A percentile compares a stretch with the other conserved stretches of the same genome.
Conservation (phyloP, 2,888 invertebrate genomes). For the Tenodera sinensis region DNA sequence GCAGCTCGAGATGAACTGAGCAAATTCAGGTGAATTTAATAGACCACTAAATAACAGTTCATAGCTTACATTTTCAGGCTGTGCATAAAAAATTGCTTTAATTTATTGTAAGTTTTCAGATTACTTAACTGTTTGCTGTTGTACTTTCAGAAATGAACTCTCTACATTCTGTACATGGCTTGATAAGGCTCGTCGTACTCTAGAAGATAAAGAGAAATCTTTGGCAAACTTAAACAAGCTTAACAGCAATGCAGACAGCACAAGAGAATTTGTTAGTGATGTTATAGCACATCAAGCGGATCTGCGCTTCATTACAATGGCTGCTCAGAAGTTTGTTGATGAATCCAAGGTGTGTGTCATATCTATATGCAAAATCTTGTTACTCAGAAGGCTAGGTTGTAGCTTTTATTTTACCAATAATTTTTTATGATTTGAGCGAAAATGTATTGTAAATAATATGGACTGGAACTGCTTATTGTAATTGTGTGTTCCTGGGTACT, state of each 20-base stretch:
- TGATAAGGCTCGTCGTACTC: constrained; percentile 69
- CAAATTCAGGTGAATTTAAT: constrained; percentile 62
- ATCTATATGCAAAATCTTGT: constrained; percentile 1
- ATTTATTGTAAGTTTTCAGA: not conserved
- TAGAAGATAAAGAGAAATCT: constrained; percentile 83
- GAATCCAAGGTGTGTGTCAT: constrained; percentile 73
- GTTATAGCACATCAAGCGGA: constrained; percentile 96
- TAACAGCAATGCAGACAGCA: constrained; percentile 67
- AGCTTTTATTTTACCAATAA: not conserved
- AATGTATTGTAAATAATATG: no score
- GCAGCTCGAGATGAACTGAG: constrained; percentile 83
- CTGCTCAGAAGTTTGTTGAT: constrained; percentile 92
- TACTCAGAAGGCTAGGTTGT: not conserved
- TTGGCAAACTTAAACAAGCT: constrained; percentile 72
- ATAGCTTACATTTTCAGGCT: not conserved
- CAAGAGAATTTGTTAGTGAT: constrained; percentile 84
- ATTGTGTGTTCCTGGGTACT: no score
- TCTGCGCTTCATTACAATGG: constrained; percentile 91
- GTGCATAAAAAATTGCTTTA: not conserved
- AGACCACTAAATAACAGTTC: not conserved
- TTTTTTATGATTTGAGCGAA: no score
- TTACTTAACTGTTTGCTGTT: not conserved
- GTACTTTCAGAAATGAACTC: constrained; percentile 53
- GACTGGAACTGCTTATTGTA: no score
- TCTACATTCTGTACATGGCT: constrained; percentile 81